Evolutionary conservation across 2,888 invertebrate genomes (phyloP), one percentile per base, ranked within the genome.

Genomic region (Cantharis flavilabris): DNA sequence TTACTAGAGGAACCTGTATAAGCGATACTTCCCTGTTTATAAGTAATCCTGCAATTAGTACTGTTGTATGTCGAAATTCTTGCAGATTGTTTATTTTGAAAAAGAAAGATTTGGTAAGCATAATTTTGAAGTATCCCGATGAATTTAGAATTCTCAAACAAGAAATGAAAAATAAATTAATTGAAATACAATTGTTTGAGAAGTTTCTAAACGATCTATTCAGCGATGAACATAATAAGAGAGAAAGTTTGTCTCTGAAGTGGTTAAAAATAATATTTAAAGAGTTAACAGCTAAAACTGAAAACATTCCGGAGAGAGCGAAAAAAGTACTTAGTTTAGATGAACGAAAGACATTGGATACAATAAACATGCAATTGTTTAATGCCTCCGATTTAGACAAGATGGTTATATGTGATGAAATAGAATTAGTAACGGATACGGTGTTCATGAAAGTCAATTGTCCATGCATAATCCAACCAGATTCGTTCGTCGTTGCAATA

Each of bases 401-500:
- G 76, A 30, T 84, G 11, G 83, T 82, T 1, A 75, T 84, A 10
- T 74, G 81, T 3, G 83, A 84, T 70, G 79, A 81, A 26, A 80
- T 82, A n/a, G 82, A 82, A 63, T 67, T 84, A 3, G 81, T 81
- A 9, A 80, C 81, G 9, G 84, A 84, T 63, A 79, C 80, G 0
- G 80, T 84, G 16, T 84, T 84, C 64, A 18, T 82, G n/a, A 82
- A 77, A 71, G 70, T 72, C 18, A 79, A 69, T 9, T 84, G 78
- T 65, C 84, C 84, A 9, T 80, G 79, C 62, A 81, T 84, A 14
- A 76, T 84, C n/a, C 81, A 82, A 62, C 83, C 83, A 7, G 77
- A 82, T 9, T 83, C 83, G 5, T 79, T 83, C 9, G 76, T 84
- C 65, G 64, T 83, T 11, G 26, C 69, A 14, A 62, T 80, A 11